These are phyloP conservation scores for Phylloscopus whistleri DNA, from an alignment of 2,113 vertebrate genomes.

Conservation along the genomic window DNA sequence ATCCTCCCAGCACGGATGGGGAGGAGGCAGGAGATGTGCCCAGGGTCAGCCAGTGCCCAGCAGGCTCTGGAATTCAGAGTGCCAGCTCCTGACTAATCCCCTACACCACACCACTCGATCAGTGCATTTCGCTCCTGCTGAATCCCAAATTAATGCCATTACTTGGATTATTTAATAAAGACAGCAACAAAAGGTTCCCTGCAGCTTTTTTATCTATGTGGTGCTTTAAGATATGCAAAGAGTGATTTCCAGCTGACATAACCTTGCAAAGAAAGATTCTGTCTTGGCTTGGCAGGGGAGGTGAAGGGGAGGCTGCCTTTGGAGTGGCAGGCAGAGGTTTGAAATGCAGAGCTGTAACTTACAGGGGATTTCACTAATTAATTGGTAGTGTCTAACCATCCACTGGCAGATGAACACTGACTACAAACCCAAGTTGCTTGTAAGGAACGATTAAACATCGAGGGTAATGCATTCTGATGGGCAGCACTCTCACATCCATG, in stretches of 20 bases:
- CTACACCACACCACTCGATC: neutral
- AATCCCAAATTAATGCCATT: conserved; percentile 47
- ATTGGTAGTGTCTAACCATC: conserved; percentile 39
- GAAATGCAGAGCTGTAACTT: conserved; percentile 22
- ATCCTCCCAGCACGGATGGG: rapidly evolving
- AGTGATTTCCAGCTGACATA: conserved; percentile 48
- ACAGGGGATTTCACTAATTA: conserved; percentile 56
- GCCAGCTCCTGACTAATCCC: neutral
- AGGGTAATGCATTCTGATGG: neutral
- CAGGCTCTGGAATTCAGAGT: neutral
- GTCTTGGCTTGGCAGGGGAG: neutral
- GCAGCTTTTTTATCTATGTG: neutral
- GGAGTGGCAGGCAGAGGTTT: neutral
- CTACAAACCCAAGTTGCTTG: neutral
- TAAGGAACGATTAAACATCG: conserved; percentile 5
- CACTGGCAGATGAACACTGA: conserved; percentile 15
- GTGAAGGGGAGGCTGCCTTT: conserved; percentile 14
- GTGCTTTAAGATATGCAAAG: conserved; percentile 37
- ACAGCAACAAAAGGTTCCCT: conserved; percentile 30
- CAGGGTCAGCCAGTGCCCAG: neutral
- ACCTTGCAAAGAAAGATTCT: conserved; percentile 9
- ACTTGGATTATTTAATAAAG: conserved; percentile 55
- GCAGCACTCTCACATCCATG: neutral
- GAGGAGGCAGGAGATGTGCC: neutral
- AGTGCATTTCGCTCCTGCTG: neutral